Percentiles rank a stretch among this genome's conserved stretches.
Conservation (phyloP, 2,797 vertebrate species). For the Smutsia gigantea region DNA sequence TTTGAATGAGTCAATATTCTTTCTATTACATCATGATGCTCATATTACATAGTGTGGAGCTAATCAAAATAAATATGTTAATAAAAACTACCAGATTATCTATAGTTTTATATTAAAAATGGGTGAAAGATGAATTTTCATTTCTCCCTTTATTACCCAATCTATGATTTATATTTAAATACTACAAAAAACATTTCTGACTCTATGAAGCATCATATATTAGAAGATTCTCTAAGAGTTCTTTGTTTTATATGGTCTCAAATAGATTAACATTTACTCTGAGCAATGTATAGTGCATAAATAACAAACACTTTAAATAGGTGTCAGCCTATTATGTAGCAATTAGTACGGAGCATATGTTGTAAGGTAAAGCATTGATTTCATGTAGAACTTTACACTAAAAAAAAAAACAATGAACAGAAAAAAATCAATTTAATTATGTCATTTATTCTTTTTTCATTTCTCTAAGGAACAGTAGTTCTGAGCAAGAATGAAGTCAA, state of each 20-base stretch:
- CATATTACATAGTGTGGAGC: neutral
- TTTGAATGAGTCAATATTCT: neutral
- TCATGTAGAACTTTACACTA: constrained; percentile 18
- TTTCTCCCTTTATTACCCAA: neutral
- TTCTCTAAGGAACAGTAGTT: neutral
- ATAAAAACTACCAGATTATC: constrained; percentile 14
- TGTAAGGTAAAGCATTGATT: constrained; percentile 48
- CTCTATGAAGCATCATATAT: constrained; percentile 5
- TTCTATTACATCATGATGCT: neutral
- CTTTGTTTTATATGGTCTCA: constrained; percentile 26
- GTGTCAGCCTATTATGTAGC: neutral
- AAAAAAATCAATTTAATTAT: neutral
- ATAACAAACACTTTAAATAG: constrained; percentile 63
- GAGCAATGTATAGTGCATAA: neutral
- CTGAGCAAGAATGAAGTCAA: neutral
- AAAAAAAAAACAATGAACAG: constrained; percentile 31
- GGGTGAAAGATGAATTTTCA: neutral
- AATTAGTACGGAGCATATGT: constrained; percentile 39
- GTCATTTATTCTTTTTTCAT: constrained; percentile 10
- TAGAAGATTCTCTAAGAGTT: neutral
- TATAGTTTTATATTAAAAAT: constrained; percentile 41
- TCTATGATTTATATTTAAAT: neutral
- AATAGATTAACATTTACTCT: constrained; percentile 52
- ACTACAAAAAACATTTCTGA: constrained; percentile 10
- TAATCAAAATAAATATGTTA: constrained; percentile 27